Evolutionary conservation across 2,888 invertebrate genomes (phyloP), one percentile per base, ranked within the genome.

Genomic region (Mythimna impura): DNA sequence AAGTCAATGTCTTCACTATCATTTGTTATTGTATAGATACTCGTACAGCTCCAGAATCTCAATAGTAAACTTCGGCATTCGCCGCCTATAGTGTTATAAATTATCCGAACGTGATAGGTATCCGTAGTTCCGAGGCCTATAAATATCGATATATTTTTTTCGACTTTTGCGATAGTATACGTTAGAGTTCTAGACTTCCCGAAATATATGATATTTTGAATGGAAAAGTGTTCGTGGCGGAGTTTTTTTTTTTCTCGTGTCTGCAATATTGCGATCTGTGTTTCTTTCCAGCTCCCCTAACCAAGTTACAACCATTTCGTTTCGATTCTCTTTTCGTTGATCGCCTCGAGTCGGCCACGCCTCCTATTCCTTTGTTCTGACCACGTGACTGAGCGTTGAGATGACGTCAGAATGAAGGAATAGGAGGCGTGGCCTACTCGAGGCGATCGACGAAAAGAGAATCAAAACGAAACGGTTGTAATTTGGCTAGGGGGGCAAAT

Each of bases 41-140:
- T 25, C 25, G 25, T 71, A 60, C 62, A 36, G 55, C 47, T 30
- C 25, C 50, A 10, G 75, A 61, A 81, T 72, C 71, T n/a, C 52
- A 75, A 71, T 58, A 64, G 67, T 71, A 55, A 70, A 69, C 54
- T 67, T 70, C 54, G 71, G 50, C 57, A 74, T 82, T 72, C 71
- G 67, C 20, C 34, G 65, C 64, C 67, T 72, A 64, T 61, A 66
- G 63, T 22, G 67, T 70, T 78, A 83, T 82, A 82, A 80, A 84
- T 84, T 77, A 76, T 80, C 61, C 6, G 57, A 62, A 80, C 78
- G 82, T 84, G 83, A 84, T 73, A n/a, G n/a, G n/a, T n/a, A 47
- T 17, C 17, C 47, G 47, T 47, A 69, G 68, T 72, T 66, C 54
- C 17, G 2, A 68, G 50, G 25, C 34, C 58, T 73, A 50, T 58